Base-by-base conservation (phyloP, 2,888 invertebrate species). In the Pseudoips prasinana region DNA sequence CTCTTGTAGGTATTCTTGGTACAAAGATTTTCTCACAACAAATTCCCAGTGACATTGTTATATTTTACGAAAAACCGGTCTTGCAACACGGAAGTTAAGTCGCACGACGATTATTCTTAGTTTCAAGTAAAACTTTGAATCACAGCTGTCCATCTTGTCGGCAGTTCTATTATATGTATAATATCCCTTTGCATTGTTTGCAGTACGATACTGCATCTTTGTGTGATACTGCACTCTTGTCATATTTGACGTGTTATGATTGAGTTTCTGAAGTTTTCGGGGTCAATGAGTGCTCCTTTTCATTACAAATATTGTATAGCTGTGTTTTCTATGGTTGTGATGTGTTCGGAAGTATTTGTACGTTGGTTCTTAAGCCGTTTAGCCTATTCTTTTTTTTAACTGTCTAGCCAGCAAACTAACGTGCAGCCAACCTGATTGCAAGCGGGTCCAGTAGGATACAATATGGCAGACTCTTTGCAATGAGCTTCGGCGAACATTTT, bases 81-180 rank as follows among this genome's bases (percentile, higher is more conserved):
- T 39, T 58, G 60, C 64, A 65, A 82, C 64, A 49, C 82, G 85
- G 85, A 86, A 85, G 78, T 56, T 54, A 38, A 58, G 59, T 76
- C 79, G 54, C 73, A 75, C 76, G 67, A 47, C 58, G 68, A 64
- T 64, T 71, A 74, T 73, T 81, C 73, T 73, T 68, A 74, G 76
- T 82, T 81, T 75, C 64, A 51, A 70, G 65, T 65, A 73, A 77
- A 57, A 37, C 37, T 43, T 36, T 18, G 38, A 18, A 25, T 11
- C 60, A 68, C 77, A 78, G 76, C 75, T 76, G 78, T 64, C 72
- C 55, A 60, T 65, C 61, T 58, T 61, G 62, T 62, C 59, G 60
- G 58, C 50, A 30, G 35, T 28, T 28, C 64, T 48, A 50, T 73
- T 74, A 68, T 75, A 46, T n/a, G n/a, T n/a, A n/a, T n/a, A n/a